A percentile compares a stretch with the other conserved stretches of the same genome.
phyloP scores from a whole-genome alignment of 2,888 invertebrate species.

The Nysson spinosus region DNA sequence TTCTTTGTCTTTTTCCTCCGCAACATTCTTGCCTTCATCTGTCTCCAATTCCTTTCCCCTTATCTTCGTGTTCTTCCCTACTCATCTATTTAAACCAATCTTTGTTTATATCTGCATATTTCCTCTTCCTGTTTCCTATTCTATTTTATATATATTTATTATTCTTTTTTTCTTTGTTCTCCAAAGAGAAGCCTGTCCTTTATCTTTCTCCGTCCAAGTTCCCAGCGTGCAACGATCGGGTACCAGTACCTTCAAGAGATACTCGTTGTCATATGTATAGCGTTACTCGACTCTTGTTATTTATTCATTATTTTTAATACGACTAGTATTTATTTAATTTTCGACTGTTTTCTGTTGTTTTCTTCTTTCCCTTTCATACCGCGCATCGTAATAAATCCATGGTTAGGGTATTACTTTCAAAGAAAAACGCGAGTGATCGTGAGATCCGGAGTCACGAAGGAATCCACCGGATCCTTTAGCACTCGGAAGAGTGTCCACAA shows the following conservation, averaged over 20 bases:
- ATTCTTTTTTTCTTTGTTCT: too few relatives aligned
- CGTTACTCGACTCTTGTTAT: constrained; percentile 49
- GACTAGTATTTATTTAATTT: constrained; percentile 61
- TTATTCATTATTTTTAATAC: constrained; percentile 58
- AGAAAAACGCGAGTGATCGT: constrained; percentile 52
- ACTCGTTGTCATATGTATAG: constrained; percentile 63
- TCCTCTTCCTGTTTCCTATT: constrained; percentile 33
- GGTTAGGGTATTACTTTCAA: too few relatives aligned
- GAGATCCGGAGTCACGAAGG: too few relatives aligned
- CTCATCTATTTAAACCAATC: constrained; percentile 11
- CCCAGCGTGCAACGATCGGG: constrained; percentile 33
- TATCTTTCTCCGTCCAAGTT: not conserved
- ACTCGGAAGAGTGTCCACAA: constrained; percentile 8
- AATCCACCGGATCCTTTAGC: too few relatives aligned
- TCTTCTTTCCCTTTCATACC: constrained; percentile 44
- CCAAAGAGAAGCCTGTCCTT: too few relatives aligned
- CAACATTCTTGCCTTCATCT: constrained; percentile 10
- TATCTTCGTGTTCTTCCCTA: constrained; percentile 7
- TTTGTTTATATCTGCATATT: constrained; percentile 2
- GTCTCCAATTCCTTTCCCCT: not conserved
- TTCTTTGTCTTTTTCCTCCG: not conserved
- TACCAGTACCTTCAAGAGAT: constrained; percentile 68
- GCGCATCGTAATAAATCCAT: constrained; percentile 62
- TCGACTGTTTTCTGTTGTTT: constrained; percentile 52
- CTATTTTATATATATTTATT: constrained; percentile 37